phyloP scores from a whole-genome alignment of 2,888 invertebrate species.

The Plebejus argus region DNA sequence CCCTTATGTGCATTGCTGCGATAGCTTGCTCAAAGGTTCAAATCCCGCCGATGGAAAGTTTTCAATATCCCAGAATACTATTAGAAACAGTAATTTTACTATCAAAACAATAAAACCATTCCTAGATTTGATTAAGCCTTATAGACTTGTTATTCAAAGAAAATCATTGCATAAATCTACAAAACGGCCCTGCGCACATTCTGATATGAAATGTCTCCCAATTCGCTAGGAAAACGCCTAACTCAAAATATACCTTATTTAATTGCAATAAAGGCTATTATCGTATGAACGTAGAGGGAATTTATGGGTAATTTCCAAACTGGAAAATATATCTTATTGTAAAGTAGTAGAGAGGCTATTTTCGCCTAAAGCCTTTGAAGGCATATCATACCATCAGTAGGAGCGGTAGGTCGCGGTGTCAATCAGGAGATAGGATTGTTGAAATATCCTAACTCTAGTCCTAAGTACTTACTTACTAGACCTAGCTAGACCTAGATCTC shows the following conservation, averaged over 20 bases:
- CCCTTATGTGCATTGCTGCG: no score
- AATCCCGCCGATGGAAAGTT: no score
- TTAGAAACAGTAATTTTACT: background rate
- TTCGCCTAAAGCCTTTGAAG: slow-evolving; percentile 30
- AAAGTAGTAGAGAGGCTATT: background rate
- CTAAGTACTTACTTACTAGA: slow-evolving; percentile 5
- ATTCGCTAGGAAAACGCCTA: background rate
- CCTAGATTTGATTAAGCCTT: slow-evolving; percentile 36
- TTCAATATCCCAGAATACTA: background rate
- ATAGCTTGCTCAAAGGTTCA: no score
- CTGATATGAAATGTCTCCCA: slow-evolving; percentile 31
- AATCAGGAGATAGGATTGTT: slow-evolving; percentile 45
- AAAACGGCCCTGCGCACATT: slow-evolving; percentile 37
- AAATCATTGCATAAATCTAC: slow-evolving; percentile 43
- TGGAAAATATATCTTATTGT: background rate
- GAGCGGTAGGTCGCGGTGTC: slow-evolving; percentile 47
- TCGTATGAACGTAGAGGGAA: background rate
- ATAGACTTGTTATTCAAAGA: slow-evolving; percentile 40
- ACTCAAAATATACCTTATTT: slow-evolving; percentile 7
- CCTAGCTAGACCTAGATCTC: background rate
- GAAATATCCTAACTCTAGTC: slow-evolving; percentile 35
- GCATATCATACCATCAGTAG: slow-evolving; percentile 43
- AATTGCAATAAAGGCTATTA: slow-evolving; percentile 31
- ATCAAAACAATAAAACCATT: background rate
- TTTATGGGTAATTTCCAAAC: background rate